These are phyloP conservation scores for Toxotes jaculatrix DNA, from an alignment of 2,113 vertebrate genomes.

Conservation along the genomic window DNA sequence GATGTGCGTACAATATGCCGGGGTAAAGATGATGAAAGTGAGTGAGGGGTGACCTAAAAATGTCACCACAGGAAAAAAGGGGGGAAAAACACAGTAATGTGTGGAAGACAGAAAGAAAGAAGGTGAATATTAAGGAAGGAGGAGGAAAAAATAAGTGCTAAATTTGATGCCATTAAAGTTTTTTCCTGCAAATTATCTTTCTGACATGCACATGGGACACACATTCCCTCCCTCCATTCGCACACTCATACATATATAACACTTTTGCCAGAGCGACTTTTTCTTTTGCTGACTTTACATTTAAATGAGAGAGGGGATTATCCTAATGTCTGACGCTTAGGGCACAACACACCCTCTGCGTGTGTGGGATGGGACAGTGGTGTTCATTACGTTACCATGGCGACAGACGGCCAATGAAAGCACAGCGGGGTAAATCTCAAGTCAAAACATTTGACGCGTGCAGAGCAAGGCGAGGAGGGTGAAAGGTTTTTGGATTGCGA, in stretches of 20 bases:
- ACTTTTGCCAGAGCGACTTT: slow-evolving; percentile 64
- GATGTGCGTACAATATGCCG: slow-evolving; percentile 38
- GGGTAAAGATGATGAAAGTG: slow-evolving; percentile 73
- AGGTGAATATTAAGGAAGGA: slow-evolving; percentile 30
- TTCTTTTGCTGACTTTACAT: slow-evolving; percentile 83
- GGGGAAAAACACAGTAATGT: neutral
- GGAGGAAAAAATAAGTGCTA: neutral
- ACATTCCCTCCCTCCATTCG: neutral
- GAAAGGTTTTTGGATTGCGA: slow-evolving; percentile 27
- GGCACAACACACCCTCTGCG: slow-evolving; percentile 50
- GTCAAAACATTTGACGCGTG: slow-evolving; percentile 70
- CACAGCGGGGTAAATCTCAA: slow-evolving; percentile 61
- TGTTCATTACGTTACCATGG: slow-evolving; percentile 70
- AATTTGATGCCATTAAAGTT: slow-evolving; percentile 35
- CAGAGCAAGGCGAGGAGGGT: slow-evolving; percentile 33
- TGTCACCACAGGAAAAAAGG: slow-evolving; percentile 67
- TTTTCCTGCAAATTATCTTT: slow-evolving; percentile 43
- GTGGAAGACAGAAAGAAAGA: slow-evolving; percentile 32
- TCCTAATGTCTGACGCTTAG: slow-evolving; percentile 76
- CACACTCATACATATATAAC: slow-evolving; percentile 48
- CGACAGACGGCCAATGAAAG: slow-evolving; percentile 68
- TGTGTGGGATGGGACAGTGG: slow-evolving; percentile 38
- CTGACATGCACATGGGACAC: slow-evolving; percentile 35
- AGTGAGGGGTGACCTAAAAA: slow-evolving; percentile 81
- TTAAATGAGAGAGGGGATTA: slow-evolving; percentile 80